Percentiles rank a stretch among this genome's conserved stretches.
Evolutionary conservation across 1,140 invertebrate species (phyloP).

Genomic region (Pseudomyrmex sp.): DNA sequence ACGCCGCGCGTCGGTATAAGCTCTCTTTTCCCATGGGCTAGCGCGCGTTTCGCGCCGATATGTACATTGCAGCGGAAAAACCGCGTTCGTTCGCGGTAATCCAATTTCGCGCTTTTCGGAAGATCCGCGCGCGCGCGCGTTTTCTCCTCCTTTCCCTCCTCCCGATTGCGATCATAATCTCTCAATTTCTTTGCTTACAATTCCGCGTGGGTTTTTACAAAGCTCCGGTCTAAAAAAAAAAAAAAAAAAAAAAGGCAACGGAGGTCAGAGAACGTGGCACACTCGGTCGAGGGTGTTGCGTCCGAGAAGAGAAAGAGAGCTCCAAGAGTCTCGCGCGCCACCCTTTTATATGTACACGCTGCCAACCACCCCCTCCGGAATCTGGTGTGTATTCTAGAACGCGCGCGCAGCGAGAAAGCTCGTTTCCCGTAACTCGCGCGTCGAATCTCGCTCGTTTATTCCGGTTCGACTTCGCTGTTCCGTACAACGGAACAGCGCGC

Average conservation of each 20-base stretch:
- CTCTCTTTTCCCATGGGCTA: conserved; percentile 9
- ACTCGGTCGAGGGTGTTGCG: conserved; percentile 14
- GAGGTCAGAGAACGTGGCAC: conserved; percentile 33
- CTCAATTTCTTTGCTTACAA: conserved; percentile 18
- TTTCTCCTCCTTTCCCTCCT: background rate
- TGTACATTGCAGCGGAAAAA: background rate
- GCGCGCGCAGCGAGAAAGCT: conserved; percentile 23
- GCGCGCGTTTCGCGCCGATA: background rate
- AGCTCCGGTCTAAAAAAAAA: background rate
- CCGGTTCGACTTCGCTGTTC: conserved; percentile 39
- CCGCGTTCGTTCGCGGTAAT: conserved; percentile 39
- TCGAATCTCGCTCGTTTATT: conserved; percentile 58
- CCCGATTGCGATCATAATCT: conserved; percentile 35
- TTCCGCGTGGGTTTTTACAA: background rate
- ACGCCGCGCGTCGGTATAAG: background rate
- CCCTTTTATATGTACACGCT: conserved; percentile 12
- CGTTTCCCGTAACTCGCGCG: conserved; percentile 37
- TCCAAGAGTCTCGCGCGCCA: background rate
- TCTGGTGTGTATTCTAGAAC: conserved; percentile 10
- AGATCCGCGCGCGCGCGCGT: conserved; percentile 3
- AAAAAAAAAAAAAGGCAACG: background rate
- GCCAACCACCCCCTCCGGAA: background rate
- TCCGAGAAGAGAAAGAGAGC: conserved; percentile 3
- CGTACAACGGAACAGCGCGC: conserved; percentile 5
- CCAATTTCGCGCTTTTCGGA: conserved; percentile 39